Base-by-base conservation (phyloP, 2,113 vertebrate species). In the Hemibagrus wyckioides region DNA sequence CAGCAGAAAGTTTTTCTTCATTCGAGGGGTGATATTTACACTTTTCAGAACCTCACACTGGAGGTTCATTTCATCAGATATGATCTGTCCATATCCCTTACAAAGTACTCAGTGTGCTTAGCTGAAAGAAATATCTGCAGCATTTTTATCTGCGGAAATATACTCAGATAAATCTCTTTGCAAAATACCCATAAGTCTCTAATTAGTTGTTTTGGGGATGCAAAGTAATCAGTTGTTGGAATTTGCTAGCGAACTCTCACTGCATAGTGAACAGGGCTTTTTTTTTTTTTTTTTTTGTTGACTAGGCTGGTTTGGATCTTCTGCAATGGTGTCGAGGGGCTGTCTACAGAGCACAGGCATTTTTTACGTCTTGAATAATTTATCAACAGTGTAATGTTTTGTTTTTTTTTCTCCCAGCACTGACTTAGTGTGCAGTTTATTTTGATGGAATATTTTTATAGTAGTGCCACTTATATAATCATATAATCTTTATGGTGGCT, bases 151-250 rank as follows among this genome's bases (percentile, higher is more conserved):
- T 36, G 39, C 83, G 52, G 57, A 44, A 88, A 73, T 54, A 56
- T 30, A 17, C 61, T 71, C 61, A 23, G 61, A 73, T 81, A 85
- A 87, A 89, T 73, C 76, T 85, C 77, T 76, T 67, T 75, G 54
- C 85, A 81, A 69, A 87, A 85, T 75, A 50, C 80, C 85, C 86
- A 85, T 14, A 75, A 54, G 71, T 63, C 77, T 36, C 87, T 90
- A 90, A 90, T 90, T 44, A 90, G 82, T 54, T 90, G 89, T 84
- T 86, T 90, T 88, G 84, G 89, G 69, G n/a, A 89, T 83, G 88
- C 84, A 77, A 69, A 67, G 86, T 86, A 85, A 89, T 87, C 82
- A 89, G 85, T 82, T 89, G 86, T 71, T 83, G 41, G 65, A 73
- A 80, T 88, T 87, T 88, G 82, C 80, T 71, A 67, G 33, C 23